Conservation (phyloP, 92 coral and sea anemone species). For the Palythoa caribaeorum region DNA sequence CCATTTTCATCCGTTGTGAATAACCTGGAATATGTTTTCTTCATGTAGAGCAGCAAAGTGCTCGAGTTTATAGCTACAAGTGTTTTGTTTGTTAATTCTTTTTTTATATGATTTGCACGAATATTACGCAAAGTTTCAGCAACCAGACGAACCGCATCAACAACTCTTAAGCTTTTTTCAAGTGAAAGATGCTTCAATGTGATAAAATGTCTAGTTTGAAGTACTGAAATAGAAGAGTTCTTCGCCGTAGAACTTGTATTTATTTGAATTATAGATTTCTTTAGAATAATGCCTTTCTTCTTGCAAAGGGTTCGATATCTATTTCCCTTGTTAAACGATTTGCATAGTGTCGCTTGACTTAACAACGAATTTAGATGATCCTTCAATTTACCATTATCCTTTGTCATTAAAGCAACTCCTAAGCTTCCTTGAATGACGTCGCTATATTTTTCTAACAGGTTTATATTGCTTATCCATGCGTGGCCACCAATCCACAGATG, state of each 20-base stretch:
- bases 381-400: constrained; percentile 46
- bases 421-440: constrained; percentile 79
- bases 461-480: constrained; percentile 39
- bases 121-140: constrained; percentile 7
- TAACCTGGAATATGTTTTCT: neutral
- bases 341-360: neutral
- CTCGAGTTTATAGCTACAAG: neutral
- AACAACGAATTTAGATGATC: neutral
- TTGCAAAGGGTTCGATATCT: neutral
- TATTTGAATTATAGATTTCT: neutral
- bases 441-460: constrained; percentile 34
- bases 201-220: neutral
- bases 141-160: constrained; percentile 17
- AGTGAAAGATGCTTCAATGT: neutral
- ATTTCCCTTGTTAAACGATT: constrained; percentile 9
- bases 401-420: constrained; percentile 54
- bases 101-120: neutral
- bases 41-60: neutral
- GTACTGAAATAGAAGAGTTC: neutral
- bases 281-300: neutral
- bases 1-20: constrained; percentile 11
- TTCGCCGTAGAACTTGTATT: neutral
- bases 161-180: constrained; percentile 21
- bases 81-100: neutral
- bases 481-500: constrained; percentile 85